Conservation (phyloP, 2,113 vertebrate genomes). For the Vidua chalybeata region DNA sequence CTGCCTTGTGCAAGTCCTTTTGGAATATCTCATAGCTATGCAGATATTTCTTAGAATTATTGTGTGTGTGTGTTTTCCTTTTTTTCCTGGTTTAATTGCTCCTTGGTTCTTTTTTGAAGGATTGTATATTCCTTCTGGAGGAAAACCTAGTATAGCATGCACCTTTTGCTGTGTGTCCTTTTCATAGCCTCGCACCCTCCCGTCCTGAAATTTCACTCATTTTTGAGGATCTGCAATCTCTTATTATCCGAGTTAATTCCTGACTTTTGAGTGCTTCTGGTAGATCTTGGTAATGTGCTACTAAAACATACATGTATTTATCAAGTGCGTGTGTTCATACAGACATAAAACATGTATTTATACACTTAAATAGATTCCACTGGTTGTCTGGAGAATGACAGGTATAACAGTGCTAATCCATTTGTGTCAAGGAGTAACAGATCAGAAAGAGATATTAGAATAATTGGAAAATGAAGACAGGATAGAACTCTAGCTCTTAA, state of each 20-base stretch:
- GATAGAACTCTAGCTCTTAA: background rate
- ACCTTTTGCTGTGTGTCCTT: background rate
- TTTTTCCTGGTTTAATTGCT: background rate
- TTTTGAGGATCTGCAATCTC: background rate
- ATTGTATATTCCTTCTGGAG: background rate
- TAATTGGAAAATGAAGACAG: background rate
- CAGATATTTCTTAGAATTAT: background rate
- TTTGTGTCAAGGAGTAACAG: background rate
- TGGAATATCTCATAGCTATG: background rate
- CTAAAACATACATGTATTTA: background rate
- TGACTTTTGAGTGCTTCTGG: background rate
- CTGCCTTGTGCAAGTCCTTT: background rate
- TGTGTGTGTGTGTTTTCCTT: background rate
- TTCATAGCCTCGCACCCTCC: rapidly evolving
- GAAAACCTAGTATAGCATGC: background rate
- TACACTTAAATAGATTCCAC: background rate
- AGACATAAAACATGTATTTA: background rate
- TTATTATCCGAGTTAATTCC: rapidly evolving
- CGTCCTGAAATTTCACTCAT: background rate
- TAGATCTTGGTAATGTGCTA: background rate
- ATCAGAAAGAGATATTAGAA: background rate
- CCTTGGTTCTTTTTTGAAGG: rapidly evolving
- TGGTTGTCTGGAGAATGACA: background rate
- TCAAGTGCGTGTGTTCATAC: background rate
- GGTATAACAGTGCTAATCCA: background rate